Evolutionary conservation across 2,113 vertebrate species (phyloP).

Genomic region (Arothron firmamentum): DNA sequence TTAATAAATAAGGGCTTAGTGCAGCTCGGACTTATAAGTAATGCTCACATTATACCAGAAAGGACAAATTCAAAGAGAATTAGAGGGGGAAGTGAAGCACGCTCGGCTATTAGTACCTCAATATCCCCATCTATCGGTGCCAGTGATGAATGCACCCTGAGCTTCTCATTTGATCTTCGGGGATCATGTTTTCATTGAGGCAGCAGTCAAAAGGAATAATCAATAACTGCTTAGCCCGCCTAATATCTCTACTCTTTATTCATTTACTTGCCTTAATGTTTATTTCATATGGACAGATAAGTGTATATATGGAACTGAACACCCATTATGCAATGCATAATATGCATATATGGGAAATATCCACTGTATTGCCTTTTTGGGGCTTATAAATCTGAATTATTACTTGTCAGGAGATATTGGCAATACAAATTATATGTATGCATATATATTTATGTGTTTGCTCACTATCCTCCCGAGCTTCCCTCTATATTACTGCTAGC

Average conservation of each 20-base stretch:
- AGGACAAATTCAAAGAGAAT: conserved; percentile 64
- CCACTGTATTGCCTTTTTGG: too few relatives aligned
- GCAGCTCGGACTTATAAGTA: conserved; percentile 67
- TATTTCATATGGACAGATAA: too few relatives aligned
- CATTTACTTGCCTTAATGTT: too few relatives aligned
- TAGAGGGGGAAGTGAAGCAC: conserved; percentile 39
- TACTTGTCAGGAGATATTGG: too few relatives aligned
- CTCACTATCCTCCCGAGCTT: too few relatives aligned
- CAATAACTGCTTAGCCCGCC: conserved; percentile 11
- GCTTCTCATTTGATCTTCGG: conserved; percentile 16
- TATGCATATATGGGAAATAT: too few relatives aligned
- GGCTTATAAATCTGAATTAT: too few relatives aligned
- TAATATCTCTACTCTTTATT: background rate
- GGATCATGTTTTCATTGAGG: conserved; percentile 24
- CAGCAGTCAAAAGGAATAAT: conserved; percentile 19
- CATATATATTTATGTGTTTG: too few relatives aligned
- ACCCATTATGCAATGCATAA: too few relatives aligned
- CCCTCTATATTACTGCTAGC: too few relatives aligned
- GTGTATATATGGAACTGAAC: too few relatives aligned
- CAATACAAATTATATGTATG: too few relatives aligned
- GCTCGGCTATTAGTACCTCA: conserved; percentile 57
- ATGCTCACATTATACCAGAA: conserved; percentile 67
- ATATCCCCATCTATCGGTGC: conserved; percentile 71
- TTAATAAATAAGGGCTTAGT: conserved; percentile 78
- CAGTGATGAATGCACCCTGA: conserved; percentile 47